Conservation (phyloP, 2,888 invertebrate genomes). For the Temnothorax rugatulus region DNA sequence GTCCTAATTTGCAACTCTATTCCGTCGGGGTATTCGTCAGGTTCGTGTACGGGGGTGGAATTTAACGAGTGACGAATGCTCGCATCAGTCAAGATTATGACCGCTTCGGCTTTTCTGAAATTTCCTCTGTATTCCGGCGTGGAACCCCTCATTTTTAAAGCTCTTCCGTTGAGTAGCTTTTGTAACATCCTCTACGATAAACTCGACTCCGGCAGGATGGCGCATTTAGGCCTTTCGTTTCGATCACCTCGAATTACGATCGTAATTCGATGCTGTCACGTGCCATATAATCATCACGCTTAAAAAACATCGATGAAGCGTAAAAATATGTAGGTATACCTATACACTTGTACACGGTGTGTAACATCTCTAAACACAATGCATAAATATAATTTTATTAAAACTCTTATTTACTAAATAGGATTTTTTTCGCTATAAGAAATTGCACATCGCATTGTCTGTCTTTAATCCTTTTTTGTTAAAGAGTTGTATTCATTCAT, state of each 20-base stretch:
- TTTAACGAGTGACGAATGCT: constrained; percentile 73
- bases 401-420: background rate
- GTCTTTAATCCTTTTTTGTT: background rate
- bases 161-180: constrained; percentile 48
- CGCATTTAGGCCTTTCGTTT: background rate
- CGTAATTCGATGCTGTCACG: background rate
- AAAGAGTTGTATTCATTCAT: background rate
- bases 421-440: background rate
- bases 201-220: constrained; percentile 7
- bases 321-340: background rate
- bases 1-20: constrained; percentile 73
- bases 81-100: constrained; percentile 74
- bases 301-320: background rate
- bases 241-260: constrained; percentile 12
- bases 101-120: constrained; percentile 40
- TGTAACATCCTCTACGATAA: constrained; percentile 32
- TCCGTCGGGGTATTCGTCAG: constrained; percentile 65
- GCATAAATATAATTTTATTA: background rate
- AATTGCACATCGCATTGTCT: background rate
- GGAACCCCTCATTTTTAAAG: constrained; percentile 51
- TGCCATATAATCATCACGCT: background rate
- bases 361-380: background rate
- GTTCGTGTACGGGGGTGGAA: constrained; percentile 47
- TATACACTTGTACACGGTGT: background rate
- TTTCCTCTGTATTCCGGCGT: constrained; percentile 42